Percentiles rank a stretch among this genome's conserved stretches.
These are phyloP conservation scores for Glaucopsyche alexis DNA, from an alignment of 2,888 invertebrate genomes.

Conservation along the genomic window DNA sequence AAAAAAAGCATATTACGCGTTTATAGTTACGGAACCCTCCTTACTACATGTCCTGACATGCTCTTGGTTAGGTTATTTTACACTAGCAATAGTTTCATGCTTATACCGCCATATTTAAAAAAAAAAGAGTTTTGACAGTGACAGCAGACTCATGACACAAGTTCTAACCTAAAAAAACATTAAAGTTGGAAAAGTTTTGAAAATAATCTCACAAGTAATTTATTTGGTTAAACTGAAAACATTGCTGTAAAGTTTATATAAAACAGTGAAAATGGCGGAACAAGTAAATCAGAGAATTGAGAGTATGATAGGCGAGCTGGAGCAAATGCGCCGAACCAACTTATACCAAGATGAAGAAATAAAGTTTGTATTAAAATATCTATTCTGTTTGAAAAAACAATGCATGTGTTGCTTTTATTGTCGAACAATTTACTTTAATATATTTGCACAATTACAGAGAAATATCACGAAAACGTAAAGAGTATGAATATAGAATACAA, in stretches of 20 bases:
- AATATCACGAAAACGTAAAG: constrained; percentile 84
- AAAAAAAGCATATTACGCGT: too few relatives aligned
- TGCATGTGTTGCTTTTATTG: too few relatives aligned
- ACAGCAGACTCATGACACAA: neutral
- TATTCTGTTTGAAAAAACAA: neutral
- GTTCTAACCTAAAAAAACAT: neutral
- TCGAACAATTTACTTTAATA: too few relatives aligned
- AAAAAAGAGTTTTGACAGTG: neutral
- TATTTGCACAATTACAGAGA: constrained; percentile 66
- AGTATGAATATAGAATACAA: constrained; percentile 87
- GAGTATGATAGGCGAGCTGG: constrained; percentile 88
- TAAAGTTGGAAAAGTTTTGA: neutral
- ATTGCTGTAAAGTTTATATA: neutral
- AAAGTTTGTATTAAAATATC: constrained; percentile 68
- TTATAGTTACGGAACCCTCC: too few relatives aligned
- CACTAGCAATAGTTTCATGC: too few relatives aligned
- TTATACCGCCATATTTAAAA: too few relatives aligned
- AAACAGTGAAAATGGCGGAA: constrained; percentile 84
- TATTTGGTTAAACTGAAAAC: neutral
- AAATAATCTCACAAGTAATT: neutral
- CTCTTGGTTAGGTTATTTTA: too few relatives aligned
- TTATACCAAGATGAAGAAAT: constrained; percentile 86
- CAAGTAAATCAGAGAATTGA: constrained; percentile 88
- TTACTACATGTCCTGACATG: too few relatives aligned
- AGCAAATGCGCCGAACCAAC: constrained; percentile 86